These are phyloP conservation scores for Plebejus anna DNA, from an alignment of 2,888 invertebrate species.

Conservation along the genomic window DNA sequence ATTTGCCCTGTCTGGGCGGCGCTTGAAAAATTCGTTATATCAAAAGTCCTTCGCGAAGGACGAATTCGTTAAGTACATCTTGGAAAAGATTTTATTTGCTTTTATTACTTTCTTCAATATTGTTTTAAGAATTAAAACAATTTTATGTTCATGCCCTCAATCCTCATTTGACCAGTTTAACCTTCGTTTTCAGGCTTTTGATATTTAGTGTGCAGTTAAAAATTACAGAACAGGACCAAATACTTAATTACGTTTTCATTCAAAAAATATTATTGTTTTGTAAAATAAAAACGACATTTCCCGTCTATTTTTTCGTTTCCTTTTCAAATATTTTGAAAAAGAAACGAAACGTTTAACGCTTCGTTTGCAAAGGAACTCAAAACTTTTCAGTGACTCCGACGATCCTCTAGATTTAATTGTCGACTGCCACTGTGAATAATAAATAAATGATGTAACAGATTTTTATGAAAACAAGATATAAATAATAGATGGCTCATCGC, in stretches of 20 bases:
- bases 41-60: not conserved
- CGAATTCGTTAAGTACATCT: not conserved
- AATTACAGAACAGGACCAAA: too few species aligned
- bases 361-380: too few species aligned
- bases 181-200: not conserved
- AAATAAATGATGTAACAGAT: slow-evolving; percentile 6
- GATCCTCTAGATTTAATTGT: too few species aligned
- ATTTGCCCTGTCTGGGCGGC: too few species aligned
- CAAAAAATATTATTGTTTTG: too few species aligned
- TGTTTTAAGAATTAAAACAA: not conserved
- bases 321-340: too few species aligned
- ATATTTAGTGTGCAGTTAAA: too few species aligned
- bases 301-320: too few species aligned
- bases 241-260: too few species aligned
- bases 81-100: not conserved
- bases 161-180: not conserved
- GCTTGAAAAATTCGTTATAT: not conserved
- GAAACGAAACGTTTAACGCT: too few species aligned
- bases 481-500: slow-evolving; percentile 17
- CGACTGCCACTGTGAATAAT: not conserved
- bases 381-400: too few species aligned
- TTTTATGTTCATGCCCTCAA: not conserved
- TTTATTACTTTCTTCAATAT: not conserved
- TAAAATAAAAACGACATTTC: too few species aligned
- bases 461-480: slow-evolving; percentile 19